Conservation (phyloP, 2,888 invertebrate species). For the Amphipoea oculea region DNA sequence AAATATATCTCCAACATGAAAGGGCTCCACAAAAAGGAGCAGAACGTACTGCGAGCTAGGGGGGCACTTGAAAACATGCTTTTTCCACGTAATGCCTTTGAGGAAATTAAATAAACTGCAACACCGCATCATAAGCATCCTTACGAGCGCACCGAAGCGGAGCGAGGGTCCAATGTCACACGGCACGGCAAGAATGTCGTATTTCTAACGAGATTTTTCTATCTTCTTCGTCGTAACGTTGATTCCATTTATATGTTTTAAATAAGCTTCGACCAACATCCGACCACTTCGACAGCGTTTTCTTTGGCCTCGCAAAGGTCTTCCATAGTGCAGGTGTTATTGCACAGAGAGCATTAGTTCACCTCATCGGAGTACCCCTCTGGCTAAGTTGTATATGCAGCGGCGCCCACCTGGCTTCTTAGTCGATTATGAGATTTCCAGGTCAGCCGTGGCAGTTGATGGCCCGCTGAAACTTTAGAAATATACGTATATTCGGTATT, state of each 20-base stretch:
- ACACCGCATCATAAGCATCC: conserved; percentile 88
- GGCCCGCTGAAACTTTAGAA: no score
- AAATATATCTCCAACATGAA: conserved; percentile 67
- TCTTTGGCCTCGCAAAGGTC: neutral
- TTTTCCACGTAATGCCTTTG: conserved; percentile 88
- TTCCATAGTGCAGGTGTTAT: neutral
- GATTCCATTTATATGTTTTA: neutral
- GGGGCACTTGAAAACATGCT: conserved; percentile 84
- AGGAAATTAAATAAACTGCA: conserved; percentile 90
- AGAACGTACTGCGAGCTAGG: conserved; percentile 50
- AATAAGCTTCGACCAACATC: neutral
- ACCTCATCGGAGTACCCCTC: no score
- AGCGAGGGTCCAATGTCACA: conserved; percentile 35
- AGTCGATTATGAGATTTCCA: neutral
- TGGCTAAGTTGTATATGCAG: neutral
- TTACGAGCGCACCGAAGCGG: conserved; percentile 71
- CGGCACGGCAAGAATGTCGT: conserved; percentile 37
- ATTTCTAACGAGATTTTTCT: neutral
- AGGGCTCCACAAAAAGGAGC: conserved; percentile 63
- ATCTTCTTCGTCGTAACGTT: neutral
- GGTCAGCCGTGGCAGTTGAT: neutral
- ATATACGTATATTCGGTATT: no score
- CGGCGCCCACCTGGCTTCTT: neutral
- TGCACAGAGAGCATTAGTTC: no score
- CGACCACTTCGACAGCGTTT: neutral